Evolutionary conservation across 2,888 invertebrate genomes (phyloP).

Genomic region (Pandemis corylana): DNA sequence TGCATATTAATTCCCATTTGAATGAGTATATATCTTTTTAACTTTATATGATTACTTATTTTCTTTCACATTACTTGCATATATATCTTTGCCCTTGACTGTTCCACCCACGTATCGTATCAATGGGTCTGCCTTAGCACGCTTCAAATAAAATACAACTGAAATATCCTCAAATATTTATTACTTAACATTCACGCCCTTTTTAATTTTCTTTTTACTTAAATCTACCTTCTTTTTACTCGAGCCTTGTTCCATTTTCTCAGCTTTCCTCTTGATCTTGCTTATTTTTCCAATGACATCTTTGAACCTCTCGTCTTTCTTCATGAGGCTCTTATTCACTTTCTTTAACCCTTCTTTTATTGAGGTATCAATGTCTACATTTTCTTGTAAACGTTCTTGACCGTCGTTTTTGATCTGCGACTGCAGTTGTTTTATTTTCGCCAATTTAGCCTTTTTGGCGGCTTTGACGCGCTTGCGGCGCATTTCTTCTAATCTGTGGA

Average conservation of each 20-base stretch:
- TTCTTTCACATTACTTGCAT: too few species aligned
- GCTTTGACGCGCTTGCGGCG: constrained; percentile 72
- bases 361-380: constrained; percentile 62
- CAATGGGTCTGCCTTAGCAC: not conserved
- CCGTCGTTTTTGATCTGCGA: constrained; percentile 58
- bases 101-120: not conserved
- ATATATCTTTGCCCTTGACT: too few species aligned
- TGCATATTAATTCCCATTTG: too few species aligned
- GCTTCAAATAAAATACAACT: constrained; percentile 16
- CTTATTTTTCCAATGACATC: constrained; percentile 77
- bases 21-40: too few species aligned
- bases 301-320: constrained; percentile 78
- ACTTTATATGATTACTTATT: too few species aligned
- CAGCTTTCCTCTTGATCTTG: constrained; percentile 77
- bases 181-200: constrained; percentile 48
- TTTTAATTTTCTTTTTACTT: constrained; percentile 54
- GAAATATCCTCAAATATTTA: constrained; percentile 17
- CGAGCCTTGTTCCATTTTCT: constrained; percentile 50
- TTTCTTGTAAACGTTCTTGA: constrained; percentile 43
- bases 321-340: constrained; percentile 77
- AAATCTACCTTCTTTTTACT: constrained; percentile 45
- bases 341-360: constrained; percentile 72
- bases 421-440: constrained; percentile 71
- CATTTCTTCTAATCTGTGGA: constrained; percentile 75
- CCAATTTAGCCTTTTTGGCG: constrained; percentile 75